A percentile compares a stretch with the other conserved stretches of the same genome.
phyloP scores from a whole-genome alignment of 2,888 invertebrate species.

The Eupithecia exiguata region DNA sequence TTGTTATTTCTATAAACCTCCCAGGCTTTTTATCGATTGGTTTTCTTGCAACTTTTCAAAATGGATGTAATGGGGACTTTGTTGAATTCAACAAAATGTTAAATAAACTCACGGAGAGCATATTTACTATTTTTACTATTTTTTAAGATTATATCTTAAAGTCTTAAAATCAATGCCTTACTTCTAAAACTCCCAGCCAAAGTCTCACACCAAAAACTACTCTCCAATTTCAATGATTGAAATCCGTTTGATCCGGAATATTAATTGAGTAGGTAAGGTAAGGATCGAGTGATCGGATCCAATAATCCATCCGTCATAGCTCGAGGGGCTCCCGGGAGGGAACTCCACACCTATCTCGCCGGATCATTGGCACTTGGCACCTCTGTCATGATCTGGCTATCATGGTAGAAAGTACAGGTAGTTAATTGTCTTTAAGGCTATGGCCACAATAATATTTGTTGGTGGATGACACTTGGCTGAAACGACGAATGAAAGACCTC shows the following conservation, averaged over 20 bases:
- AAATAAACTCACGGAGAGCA: neutral
- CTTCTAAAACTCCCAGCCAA: neutral
- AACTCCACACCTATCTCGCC: conserved; percentile 25
- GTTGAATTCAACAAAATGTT: neutral
- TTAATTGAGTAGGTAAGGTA: conserved; percentile 41
- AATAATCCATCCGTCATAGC: conserved; percentile 39
- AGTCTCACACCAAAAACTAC: neutral
- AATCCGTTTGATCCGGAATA: conserved; percentile 32
- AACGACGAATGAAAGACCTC: too few relatives aligned
- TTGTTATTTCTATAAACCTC: neutral
- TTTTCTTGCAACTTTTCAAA: neutral
- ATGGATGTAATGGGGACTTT: neutral
- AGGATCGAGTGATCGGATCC: conserved; percentile 33
- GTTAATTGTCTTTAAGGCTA: neutral
- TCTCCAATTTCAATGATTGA: conserved; percentile 4
- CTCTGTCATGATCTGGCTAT: conserved; percentile 7
- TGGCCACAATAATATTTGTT: too few relatives aligned
- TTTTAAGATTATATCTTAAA: neutral
- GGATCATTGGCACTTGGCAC: neutral
- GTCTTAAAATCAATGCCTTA: neutral
- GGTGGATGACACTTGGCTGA: too few relatives aligned
- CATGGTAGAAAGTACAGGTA: neutral
- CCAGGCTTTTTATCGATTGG: neutral
- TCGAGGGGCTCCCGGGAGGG: neutral
- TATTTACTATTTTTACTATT: too few relatives aligned